Evolutionary conservation across 2,797 vertebrate genomes (phyloP).

Genomic region (Sarcophilus harrisii): DNA sequence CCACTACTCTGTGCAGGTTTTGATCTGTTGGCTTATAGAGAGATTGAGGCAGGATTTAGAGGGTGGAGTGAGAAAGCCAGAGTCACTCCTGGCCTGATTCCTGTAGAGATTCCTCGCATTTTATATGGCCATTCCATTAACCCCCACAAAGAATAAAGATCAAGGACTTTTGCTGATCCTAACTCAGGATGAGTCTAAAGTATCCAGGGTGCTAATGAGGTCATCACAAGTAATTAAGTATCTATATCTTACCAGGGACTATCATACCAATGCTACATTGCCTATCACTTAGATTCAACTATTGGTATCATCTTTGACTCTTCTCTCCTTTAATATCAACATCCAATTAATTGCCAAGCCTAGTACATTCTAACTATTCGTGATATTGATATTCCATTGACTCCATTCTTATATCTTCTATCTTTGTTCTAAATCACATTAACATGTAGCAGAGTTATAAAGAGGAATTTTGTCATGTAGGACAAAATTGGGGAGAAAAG

Average conservation of each 20-base stretch:
- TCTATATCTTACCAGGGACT: not conserved
- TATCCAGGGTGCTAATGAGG: no score
- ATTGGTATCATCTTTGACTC: not conserved
- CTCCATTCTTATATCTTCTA: not conserved
- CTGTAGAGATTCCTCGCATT: no score
- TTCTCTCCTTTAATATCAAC: not conserved
- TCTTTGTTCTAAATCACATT: not conserved
- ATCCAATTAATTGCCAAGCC: not conserved
- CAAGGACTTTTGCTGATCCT: no score
- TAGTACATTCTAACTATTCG: not conserved
- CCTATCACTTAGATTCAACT: not conserved
- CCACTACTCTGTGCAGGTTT: no score
- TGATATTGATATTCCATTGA: not conserved
- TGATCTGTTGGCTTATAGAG: no score
- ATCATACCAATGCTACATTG: not conserved
- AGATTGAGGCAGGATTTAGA: no score
- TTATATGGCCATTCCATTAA: no score
- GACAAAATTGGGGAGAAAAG: not conserved
- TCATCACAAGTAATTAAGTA: not conserved
- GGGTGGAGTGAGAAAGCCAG: no score
- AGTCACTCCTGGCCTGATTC: no score
- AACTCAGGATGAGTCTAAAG: no score
- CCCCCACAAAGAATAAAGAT: no score
- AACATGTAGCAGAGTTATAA: not conserved
- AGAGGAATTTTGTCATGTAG: not conserved